Percentiles rank a stretch among this genome's conserved stretches.
Evolutionary conservation across 2,797 vertebrate genomes (phyloP).

Genomic region (Rachycentron canadum): DNA sequence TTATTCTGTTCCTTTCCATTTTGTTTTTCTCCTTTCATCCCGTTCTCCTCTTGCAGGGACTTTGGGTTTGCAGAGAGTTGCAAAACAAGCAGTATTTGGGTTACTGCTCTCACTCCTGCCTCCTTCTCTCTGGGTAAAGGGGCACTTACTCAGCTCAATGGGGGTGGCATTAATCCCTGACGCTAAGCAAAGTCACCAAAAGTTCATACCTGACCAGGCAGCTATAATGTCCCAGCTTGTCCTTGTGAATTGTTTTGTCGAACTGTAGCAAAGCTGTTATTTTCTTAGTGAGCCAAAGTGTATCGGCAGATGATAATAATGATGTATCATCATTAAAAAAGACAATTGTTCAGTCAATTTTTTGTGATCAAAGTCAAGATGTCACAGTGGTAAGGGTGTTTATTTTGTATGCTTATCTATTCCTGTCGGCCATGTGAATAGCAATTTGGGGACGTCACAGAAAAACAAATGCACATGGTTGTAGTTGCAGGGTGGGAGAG

Average conservation of each 20-base stretch:
- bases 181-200: conserved; percentile 56
- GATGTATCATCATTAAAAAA: not conserved
- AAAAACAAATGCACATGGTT: conserved; percentile 5
- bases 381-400: conserved; percentile 16
- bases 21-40: conserved; percentile 26
- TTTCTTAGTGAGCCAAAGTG: not conserved
- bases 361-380: too few relatives aligned
- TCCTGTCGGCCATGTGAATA: conserved; percentile 33
- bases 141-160: conserved; percentile 50
- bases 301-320: not conserved
- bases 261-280: conserved; percentile 10
- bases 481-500: not conserved
- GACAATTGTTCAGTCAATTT: not conserved
- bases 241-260: conserved; percentile 22
- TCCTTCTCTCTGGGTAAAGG: conserved; percentile 51
- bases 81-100: conserved; percentile 57
- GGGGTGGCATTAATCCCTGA: conserved; percentile 58
- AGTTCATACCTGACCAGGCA: conserved; percentile 56
- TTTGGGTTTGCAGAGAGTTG: conserved; percentile 42
- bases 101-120: conserved; percentile 30
- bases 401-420: conserved; percentile 50
- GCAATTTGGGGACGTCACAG: not conserved
- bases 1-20: conserved; percentile 56
- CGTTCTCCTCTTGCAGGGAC: conserved; percentile 24
- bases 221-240: conserved; percentile 13